Evolutionary conservation across 35 echinoderm and acorn worm genomes (phyloP), one percentile per base, ranked within the genome.

Genomic region (Hemicentrotus pulcherrimus): DNA sequence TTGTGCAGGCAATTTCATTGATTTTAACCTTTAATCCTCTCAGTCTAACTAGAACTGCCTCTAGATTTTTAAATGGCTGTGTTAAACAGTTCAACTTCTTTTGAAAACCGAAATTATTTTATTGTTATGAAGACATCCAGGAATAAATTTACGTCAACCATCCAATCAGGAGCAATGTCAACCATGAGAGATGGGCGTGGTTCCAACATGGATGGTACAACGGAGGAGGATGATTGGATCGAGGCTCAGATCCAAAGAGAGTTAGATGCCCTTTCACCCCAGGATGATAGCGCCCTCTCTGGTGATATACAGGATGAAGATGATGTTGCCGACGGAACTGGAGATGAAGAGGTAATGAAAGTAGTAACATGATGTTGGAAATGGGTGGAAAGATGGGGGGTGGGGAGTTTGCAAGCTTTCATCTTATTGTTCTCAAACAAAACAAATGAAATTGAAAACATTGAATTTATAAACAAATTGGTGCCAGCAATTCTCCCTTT

Each of bases 201-300:
- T 32, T 47, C 15, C 12, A 90, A 33, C 31, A 47, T 18, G 32
- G 91, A n/a, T 58, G 46, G 46, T 50, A 47, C 9, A 31, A 31
- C 10, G 46, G 47, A 78, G 33, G 94, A 96, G 5, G 96, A 96
- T 28, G 96, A 61, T 89, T 95, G 94, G 94, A 96, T 96, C 55
- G 96, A 96, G 58, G 94, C 86, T 61, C 59, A 96, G 78, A 96
- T 96, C 22, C 96, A 96, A 92, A 86, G 94, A 61, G 35, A 96
- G 71, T 50, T 96, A 47, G 94, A 96, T 90, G 86, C 94, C 22
- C 94, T 95, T 16, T 91, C 86, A 19, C 86, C 91, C 47, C 61
- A 46, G 31, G 88, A 93, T 58, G 91, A 93, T 32, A 58, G 91
- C 91, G 47, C 91, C 91, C 91, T 93, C 15, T 18, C 46, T 90